Conservation (phyloP, 2,797 vertebrate species). For the Sebastes variabilis region DNA sequence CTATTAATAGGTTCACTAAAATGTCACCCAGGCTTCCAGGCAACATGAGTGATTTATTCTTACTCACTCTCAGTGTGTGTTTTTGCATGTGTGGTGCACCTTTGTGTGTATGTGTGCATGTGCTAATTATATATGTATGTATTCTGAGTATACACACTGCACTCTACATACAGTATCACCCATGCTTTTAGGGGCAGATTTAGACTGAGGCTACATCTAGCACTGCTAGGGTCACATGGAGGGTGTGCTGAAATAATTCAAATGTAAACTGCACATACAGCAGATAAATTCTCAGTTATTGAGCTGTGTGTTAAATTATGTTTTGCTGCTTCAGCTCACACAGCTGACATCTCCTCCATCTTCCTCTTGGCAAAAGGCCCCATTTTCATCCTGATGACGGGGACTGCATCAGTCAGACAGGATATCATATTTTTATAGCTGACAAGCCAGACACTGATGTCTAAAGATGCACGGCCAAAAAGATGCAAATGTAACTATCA, state of each 20-base stretch:
- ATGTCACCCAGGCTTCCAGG: conserved; percentile 26
- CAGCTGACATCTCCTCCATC: conserved; percentile 15
- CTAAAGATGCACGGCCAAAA: neutral
- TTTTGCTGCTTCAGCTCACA: conserved; percentile 23
- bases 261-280: neutral
- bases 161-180: neutral
- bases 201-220: neutral
- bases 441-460: neutral
- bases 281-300: neutral
- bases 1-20: neutral
- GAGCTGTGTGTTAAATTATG: conserved; percentile 7
- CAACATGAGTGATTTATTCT: conserved; percentile 7
- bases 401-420: neutral
- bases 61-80: neutral
- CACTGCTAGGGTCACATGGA: neutral
- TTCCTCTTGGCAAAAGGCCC: conserved; percentile 6
- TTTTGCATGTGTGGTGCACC: neutral
- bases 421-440: neutral
- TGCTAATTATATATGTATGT: conserved; percentile 1
- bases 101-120: neutral
- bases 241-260: neutral
- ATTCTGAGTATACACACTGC: neutral
- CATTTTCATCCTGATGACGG: neutral
- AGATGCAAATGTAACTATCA: neutral
- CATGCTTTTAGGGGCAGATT: conserved; percentile 2